phyloP scores from a whole-genome alignment of 2,797 vertebrate genomes.

The Urophycis tenuis region DNA sequence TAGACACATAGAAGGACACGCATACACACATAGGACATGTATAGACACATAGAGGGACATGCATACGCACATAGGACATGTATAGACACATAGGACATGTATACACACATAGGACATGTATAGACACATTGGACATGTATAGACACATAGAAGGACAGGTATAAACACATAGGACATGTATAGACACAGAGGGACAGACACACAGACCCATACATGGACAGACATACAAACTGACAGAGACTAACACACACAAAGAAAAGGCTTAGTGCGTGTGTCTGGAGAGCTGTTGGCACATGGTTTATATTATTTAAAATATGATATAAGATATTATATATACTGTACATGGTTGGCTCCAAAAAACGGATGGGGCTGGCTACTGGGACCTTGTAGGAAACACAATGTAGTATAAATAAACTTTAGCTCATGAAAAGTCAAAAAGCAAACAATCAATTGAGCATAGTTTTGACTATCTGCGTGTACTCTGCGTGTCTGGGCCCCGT shows the following conservation, averaged over 20 bases:
- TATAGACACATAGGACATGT: too few relatives aligned
- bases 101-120: too few relatives aligned
- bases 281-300: slow-evolving; percentile 6
- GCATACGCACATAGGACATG: too few relatives aligned
- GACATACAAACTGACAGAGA: not conserved
- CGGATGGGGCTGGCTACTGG: not conserved
- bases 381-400: not conserved
- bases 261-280: not conserved
- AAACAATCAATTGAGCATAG: not conserved
- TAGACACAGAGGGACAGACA: too few relatives aligned
- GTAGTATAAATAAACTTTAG: not conserved
- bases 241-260: not conserved
- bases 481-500: not conserved
- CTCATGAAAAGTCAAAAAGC: not conserved
- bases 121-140: too few relatives aligned
- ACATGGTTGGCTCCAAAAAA: not conserved
- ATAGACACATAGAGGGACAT: too few relatives aligned
- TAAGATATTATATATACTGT: not conserved
- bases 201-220: too few relatives aligned
- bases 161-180: too few relatives aligned
- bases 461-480: not conserved
- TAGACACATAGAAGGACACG: too few relatives aligned
- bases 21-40: too few relatives aligned
- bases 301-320: not conserved
- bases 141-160: too few relatives aligned